These are phyloP conservation scores for Acleris laterana DNA, from an alignment of 2,888 invertebrate genomes.

Conservation along the genomic window DNA sequence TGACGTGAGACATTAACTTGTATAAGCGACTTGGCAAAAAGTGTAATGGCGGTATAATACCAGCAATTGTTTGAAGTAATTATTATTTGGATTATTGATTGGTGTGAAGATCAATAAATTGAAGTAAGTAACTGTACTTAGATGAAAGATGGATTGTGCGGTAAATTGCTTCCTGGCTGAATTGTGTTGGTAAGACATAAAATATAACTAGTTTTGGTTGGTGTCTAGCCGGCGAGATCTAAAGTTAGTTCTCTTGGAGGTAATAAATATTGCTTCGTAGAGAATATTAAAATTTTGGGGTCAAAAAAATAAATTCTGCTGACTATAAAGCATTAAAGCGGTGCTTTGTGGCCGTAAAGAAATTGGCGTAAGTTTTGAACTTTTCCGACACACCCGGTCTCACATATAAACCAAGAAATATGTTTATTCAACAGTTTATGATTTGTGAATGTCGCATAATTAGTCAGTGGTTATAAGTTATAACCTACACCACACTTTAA, in stretches of 20 bases:
- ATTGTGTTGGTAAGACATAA: slow-evolving; percentile 14
- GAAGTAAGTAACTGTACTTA: slow-evolving; percentile 40
- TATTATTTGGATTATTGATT: slow-evolving; percentile 48
- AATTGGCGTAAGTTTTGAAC: no score
- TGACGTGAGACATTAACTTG: slow-evolving; percentile 36
- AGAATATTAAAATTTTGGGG: no score
- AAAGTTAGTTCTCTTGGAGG: background rate
- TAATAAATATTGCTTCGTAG: background rate
- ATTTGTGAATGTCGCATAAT: no score
- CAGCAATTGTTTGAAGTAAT: slow-evolving; percentile 50
- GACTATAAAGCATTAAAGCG: no score
- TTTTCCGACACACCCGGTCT: no score
- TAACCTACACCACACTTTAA: no score
- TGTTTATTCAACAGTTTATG: no score
- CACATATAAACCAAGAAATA: no score
- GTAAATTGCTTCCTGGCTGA: slow-evolving; percentile 8
- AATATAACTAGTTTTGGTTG: slow-evolving; percentile 8
- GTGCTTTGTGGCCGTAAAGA: no score
- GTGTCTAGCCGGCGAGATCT: background rate
- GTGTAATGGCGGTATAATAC: slow-evolving; percentile 26
- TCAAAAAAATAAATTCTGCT: no score
- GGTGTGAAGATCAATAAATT: slow-evolving; percentile 38
- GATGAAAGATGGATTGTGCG: slow-evolving; percentile 10
- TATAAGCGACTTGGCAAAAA: slow-evolving; percentile 29
- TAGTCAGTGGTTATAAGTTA: no score